Percentiles rank a stretch among this genome's conserved stretches.
phyloP scores from a whole-genome alignment of 2,888 invertebrate species.

The Rhamnusium bicolor region DNA sequence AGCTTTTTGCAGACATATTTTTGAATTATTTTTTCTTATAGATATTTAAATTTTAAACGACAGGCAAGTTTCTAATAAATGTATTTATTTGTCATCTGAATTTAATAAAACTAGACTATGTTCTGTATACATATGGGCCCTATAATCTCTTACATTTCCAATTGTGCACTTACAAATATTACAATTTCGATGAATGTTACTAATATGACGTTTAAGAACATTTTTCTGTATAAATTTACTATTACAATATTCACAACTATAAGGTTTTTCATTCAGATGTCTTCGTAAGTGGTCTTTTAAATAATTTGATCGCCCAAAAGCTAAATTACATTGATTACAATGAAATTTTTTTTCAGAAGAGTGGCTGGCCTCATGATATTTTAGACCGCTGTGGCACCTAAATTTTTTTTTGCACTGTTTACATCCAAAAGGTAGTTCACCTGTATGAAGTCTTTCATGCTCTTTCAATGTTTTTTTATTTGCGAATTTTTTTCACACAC shows the following conservation, averaged over 20 bases:
- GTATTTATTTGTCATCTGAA: background rate
- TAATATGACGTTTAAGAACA: background rate
- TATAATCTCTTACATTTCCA: background rate
- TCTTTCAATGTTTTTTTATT: background rate
- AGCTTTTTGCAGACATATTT: no score
- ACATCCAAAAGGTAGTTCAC: background rate
- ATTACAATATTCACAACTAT: background rate
- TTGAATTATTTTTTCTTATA: no score
- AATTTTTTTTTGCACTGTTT: background rate
- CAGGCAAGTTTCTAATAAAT: no score
- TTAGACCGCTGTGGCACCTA: background rate
- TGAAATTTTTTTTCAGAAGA: background rate
- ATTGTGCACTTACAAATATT: background rate
- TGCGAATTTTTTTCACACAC: background rate
- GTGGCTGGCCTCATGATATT: background rate
- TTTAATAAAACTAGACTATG: background rate
- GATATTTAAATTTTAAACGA: no score
- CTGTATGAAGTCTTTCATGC: background rate
- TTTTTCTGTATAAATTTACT: background rate
- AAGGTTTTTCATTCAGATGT: background rate
- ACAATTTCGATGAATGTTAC: background rate
- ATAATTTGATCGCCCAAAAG: background rate
- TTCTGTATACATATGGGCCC: background rate
- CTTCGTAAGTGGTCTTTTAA: background rate
- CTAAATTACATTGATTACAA: background rate